Evolutionary conservation across 2,113 vertebrate species (phyloP), one percentile per base, ranked within the genome.

Genomic region (Grantiella picta): DNA sequence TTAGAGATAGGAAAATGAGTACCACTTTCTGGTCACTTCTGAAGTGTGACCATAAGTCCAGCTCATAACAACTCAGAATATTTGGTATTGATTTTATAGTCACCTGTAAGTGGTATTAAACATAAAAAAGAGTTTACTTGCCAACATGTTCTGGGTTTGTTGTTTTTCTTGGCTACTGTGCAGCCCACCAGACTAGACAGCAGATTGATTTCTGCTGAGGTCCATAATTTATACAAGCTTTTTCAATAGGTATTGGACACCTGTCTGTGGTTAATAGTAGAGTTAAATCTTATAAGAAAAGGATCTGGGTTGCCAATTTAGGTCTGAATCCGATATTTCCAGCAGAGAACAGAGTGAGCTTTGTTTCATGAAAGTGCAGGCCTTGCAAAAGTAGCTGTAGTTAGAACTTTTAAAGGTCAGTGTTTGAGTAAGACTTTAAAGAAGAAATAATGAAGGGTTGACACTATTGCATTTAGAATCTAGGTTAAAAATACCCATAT

Each of bases 291-390:
- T 86, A 40, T 28, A 85, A 82, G 65, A 65, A 79, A 91, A 89
- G 64, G 40, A 95, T 90, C 28, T 64, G 8, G 19, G 53, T 52
- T 82, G 75, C 66, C 83, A 83, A 72, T 88, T 93, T 90, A 92
- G 40, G 11, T 49, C 66, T 88, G 63, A 59, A 76, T 85, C 25
- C 0, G 6, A 80, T 92, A 61, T 88, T 94, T 96, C 88, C 90
- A 92, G 45, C 66, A 88, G 92, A 78, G 85, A 94, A 85, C 54
- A 92, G 45, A 89, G 66, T 17, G 9, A 76, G 36, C 42, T 87
- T 93, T 93, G 53, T 85, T 85, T 88, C n/a, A 45, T 93, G 36
- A 94, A 96, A 93, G 66, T 93, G 66, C 78, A 93, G 59, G 75
- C n/a, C 63, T 93, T 94, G 78, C 94, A 96, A 72, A 95, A 96